Evolutionary conservation across 2,888 invertebrate species (phyloP).

Genomic region (Ceramica pisi): DNA sequence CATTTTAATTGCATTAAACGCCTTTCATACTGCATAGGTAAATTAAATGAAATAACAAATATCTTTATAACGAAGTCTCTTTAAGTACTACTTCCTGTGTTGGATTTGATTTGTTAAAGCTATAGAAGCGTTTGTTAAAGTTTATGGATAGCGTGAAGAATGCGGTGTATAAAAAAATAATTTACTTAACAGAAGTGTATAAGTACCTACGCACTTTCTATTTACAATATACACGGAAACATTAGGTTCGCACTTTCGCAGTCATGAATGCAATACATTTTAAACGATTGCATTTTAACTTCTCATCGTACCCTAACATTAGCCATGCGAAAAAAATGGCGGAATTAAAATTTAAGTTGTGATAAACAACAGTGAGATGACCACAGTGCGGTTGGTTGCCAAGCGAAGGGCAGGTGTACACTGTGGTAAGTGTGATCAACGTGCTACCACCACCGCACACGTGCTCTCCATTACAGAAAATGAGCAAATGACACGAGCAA

Average conservation of each 20-base stretch:
- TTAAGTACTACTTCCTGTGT: too few species aligned
- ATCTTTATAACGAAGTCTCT: too few species aligned
- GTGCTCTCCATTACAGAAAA: slow-evolving; percentile 55
- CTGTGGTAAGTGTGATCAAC: slow-evolving; percentile 42
- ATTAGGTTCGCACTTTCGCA: neutral
- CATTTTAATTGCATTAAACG: too few species aligned
- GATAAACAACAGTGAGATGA: slow-evolving; percentile 45
- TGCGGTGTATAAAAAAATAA: too few species aligned
- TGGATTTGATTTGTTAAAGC: too few species aligned
- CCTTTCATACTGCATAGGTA: too few species aligned
- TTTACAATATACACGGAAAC: neutral
- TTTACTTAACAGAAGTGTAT: neutral
- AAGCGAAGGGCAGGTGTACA: slow-evolving; percentile 49
- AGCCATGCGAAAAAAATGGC: slow-evolving; percentile 6
- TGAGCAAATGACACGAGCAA: slow-evolving; percentile 47
- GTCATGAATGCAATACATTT: neutral
- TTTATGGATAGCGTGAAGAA: too few species aligned
- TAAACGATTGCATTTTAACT: slow-evolving; percentile 18
- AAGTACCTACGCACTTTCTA: neutral
- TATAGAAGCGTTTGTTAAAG: too few species aligned
- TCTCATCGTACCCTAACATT: neutral
- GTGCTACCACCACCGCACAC: slow-evolving; percentile 34
- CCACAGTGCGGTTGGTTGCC: slow-evolving; percentile 48
- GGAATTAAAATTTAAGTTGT: slow-evolving; percentile 35
- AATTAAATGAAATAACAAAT: too few species aligned